phyloP scores from a whole-genome alignment of 1,140 invertebrate species.

The Laodelphax striatellus region DNA sequence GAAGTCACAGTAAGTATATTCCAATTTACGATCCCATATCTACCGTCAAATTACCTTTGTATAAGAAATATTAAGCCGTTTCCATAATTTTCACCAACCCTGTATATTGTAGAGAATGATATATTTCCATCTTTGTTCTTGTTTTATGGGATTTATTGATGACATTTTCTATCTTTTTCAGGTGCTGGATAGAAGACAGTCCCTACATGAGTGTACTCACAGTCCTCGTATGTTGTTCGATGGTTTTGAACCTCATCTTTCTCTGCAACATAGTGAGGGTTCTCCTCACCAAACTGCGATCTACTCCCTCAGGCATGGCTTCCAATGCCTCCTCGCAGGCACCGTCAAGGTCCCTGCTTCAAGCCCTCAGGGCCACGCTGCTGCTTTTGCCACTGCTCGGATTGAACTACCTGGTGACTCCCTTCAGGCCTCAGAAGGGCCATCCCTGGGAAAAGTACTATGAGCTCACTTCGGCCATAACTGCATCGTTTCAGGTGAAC shows the following conservation, averaged over 20 bases:
- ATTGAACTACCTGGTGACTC: constrained; percentile 75
- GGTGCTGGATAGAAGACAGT: constrained; percentile 43
- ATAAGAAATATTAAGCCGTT: too few relatives aligned
- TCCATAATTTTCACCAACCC: too few relatives aligned
- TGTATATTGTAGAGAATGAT: too few relatives aligned
- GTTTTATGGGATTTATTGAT: background rate
- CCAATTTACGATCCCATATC: too few relatives aligned
- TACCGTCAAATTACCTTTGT: too few relatives aligned
- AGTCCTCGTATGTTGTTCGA: constrained; percentile 65
- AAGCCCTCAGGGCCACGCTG: constrained; percentile 77
- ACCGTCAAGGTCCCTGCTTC: background rate
- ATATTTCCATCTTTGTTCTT: background rate
- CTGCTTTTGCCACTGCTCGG: constrained; percentile 74
- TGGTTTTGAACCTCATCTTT: constrained; percentile 78
- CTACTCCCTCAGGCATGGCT: constrained; percentile 38
- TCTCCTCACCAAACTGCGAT: constrained; percentile 74
- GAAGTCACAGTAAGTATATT: too few relatives aligned
- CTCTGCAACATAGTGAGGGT: constrained; percentile 89
- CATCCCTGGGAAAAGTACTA: constrained; percentile 65
- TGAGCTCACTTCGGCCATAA: constrained; percentile 70
- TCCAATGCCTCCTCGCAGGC: background rate
- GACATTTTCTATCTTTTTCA: background rate
- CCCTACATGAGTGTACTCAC: constrained; percentile 58
- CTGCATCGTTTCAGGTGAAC: constrained; percentile 74
- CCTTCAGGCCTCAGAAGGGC: constrained; percentile 64